These are phyloP conservation scores for Hippolais icterina DNA, from an alignment of 2,113 vertebrate genomes.

Conservation along the genomic window DNA sequence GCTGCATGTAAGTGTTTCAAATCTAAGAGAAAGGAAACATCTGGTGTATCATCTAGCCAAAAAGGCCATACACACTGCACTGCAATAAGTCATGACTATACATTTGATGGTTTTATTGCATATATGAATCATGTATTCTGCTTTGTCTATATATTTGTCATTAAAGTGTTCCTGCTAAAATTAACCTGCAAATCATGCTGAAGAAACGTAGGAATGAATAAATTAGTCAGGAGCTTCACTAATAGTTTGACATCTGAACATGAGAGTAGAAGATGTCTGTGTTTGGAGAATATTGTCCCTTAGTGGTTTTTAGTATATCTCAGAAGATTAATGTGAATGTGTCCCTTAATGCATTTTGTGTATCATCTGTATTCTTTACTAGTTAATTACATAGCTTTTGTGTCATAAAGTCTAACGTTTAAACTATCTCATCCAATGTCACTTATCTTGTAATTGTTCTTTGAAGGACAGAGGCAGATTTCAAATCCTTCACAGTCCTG, in stretches of 20 bases:
- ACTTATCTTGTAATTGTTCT: neutral
- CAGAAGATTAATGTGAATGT: neutral
- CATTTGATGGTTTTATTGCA: conserved; percentile 67
- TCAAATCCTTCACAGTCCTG: neutral
- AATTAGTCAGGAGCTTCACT: conserved; percentile 51
- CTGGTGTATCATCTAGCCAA: conserved; percentile 63
- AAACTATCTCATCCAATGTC: neutral
- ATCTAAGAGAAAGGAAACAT: conserved; percentile 65
- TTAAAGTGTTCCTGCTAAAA: conserved; percentile 58
- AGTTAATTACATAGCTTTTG: neutral
- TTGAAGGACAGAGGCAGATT: fast-evolving
- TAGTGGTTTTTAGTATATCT: neutral
- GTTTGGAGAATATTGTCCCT: neutral
- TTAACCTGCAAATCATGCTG: conserved; percentile 66
- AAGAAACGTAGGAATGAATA: conserved; percentile 38
- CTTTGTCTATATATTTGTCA: conserved; percentile 57
- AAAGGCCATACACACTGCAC: neutral
- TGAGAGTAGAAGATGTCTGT: neutral
- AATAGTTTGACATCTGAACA: conserved; percentile 47
- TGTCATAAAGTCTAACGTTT: neutral
- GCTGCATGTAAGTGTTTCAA: conserved; percentile 23
- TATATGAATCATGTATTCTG: conserved; percentile 68
- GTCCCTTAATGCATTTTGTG: neutral
- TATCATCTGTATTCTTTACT: neutral
- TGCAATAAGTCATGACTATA: conserved; percentile 59